Base-by-base conservation (phyloP, 2,797 vertebrate species). In the Pipistrellus kuhlii region DNA sequence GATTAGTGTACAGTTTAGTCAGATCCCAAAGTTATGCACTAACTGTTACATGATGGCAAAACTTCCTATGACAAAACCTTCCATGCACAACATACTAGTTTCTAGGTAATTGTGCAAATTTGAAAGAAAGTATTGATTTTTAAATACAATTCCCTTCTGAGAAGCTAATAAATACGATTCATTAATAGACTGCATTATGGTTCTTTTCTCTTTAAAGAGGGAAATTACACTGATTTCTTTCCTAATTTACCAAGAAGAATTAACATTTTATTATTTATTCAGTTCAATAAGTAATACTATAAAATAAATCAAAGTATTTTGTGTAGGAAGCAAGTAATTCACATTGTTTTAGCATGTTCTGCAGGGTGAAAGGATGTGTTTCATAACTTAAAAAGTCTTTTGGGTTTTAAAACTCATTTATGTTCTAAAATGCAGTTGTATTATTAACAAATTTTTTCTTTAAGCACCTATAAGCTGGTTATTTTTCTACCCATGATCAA, bases 221-320 rank as follows among this genome's bases (percentile, higher is more conserved):
- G n/a, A 66, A 90, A 85, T 94, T 90, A 83, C n/a, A 73, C 41
- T 85, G 84, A 94, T 95, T 95, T 96, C 68, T 80, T 93, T 92
- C 32, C 91, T 94, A 95, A 93, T 96, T 96, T 90, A 76, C 82
- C 46, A 94, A 18, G 57, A 20, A 69, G 85, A 93, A 64, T 75
- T 82, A 94, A 82, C 21, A 53, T 87, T 88, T 27, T 69, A 77
- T 90, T 81, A 95, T 92, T 95, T 83, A 95, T 96, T 95, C 88
- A 94, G 64, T 80, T 90, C 92, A 91, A 88, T 93, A 95, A 95
- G 25, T 86, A 84, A 91, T 81, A 59, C 48, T 69, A 86, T 95
- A 72, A 94, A 94, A 87, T 77, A 89, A 82, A 85, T 87, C 55
- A 64, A 93, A 90, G 38, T 90, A 85, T 91, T 95, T 46, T 87